A percentile compares a stretch with the other conserved stretches of the same genome.
phyloP scores from a whole-genome alignment of 2,797 vertebrate genomes.

The Schizothorax lantsangensis region DNA sequence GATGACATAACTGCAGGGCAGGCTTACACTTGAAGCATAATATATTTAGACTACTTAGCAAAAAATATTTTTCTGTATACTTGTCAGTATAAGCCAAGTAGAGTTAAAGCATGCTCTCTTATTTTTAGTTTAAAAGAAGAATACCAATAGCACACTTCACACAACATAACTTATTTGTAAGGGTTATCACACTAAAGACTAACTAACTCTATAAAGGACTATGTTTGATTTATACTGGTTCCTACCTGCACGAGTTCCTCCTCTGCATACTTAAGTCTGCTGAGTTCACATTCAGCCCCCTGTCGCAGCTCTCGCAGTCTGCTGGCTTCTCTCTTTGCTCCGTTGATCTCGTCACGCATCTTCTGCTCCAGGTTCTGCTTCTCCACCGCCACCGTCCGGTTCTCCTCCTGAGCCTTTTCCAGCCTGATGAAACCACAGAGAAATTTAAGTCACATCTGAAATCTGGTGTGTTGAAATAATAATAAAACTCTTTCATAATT shows the following conservation, averaged over 20 bases:
- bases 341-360: conserved; percentile 96
- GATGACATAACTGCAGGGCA: too few relatives aligned
- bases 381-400: conserved; percentile 95
- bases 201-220: background rate
- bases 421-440: conserved; percentile 76
- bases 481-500: background rate
- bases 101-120: background rate
- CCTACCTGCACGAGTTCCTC: conserved; percentile 95
- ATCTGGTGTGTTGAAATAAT: background rate
- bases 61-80: too few relatives aligned
- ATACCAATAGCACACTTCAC: background rate
- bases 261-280: conserved; percentile 95
- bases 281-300: conserved; percentile 94
- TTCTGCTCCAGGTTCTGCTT: conserved; percentile 98
- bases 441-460: background rate
- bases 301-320: conserved; percentile 90
- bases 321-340: conserved; percentile 93
- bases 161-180: background rate
- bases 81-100: too few relatives aligned
- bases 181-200: background rate
- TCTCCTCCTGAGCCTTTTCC: conserved; percentile 98
- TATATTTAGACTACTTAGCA: too few relatives aligned
- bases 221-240: background rate
- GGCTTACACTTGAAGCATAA: too few relatives aligned
- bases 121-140: background rate